Evolutionary conservation across 2,888 invertebrate species (phyloP).

Genomic region (Drosophila helvetica): DNA sequence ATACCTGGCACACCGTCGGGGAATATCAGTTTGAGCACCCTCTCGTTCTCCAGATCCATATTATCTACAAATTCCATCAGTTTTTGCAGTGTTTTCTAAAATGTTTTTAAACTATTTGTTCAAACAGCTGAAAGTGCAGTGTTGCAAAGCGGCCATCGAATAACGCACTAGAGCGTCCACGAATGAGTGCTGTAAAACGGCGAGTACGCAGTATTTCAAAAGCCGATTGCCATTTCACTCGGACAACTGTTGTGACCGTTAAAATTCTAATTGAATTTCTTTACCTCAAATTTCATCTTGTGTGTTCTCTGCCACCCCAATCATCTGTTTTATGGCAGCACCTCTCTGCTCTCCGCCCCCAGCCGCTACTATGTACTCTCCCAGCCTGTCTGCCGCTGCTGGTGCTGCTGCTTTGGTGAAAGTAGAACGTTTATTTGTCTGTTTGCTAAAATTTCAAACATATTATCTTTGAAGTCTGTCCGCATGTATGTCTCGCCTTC

Average conservation of each 20-base stretch:
- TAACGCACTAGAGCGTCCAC: no score
- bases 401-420: constrained; percentile 56
- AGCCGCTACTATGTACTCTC: background rate
- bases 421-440: constrained; percentile 73
- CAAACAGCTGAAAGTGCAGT: background rate
- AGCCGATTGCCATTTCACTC: constrained; percentile 12
- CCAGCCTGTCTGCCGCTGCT: background rate
- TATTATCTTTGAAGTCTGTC: constrained; percentile 37
- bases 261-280: background rate
- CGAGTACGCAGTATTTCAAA: background rate
- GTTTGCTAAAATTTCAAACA: constrained; percentile 59
- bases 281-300: background rate
- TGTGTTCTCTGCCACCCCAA: background rate
- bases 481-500: constrained; percentile 8
- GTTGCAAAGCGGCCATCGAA: no score
- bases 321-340: background rate
- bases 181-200: background rate
- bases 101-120: constrained; percentile 1
- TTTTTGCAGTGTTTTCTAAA: background rate
- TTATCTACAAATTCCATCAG: constrained; percentile 59
- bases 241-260: background rate
- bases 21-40: constrained; percentile 83
- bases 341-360: background rate
- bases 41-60: constrained; percentile 83
- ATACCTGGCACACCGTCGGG: constrained; percentile 83